Evolutionary conservation across 2,113 vertebrate species (phyloP).

Genomic region (Clarias magur): DNA sequence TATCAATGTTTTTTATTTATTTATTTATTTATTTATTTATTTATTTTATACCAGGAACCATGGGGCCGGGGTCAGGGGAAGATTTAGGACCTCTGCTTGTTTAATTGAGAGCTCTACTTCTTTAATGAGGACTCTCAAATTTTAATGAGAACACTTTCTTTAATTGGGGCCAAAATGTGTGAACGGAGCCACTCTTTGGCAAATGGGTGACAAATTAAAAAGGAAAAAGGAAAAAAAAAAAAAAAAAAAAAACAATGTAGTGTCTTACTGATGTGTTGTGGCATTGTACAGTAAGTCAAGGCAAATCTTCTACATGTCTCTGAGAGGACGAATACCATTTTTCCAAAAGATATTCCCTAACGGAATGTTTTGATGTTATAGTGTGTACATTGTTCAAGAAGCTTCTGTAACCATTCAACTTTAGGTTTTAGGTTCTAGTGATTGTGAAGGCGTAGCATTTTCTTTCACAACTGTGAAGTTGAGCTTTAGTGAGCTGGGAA

Average conservation of each 20-base stretch:
- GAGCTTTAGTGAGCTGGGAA: not conserved
- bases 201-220: slow-evolving; percentile 14
- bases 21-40: too few species aligned
- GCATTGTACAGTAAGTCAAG: not conserved
- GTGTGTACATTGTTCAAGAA: not conserved
- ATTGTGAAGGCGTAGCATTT: not conserved
- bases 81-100: not conserved
- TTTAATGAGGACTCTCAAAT: not conserved
- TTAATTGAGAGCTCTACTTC: not conserved
- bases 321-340: not conserved
- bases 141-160: not conserved
- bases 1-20: not conserved
- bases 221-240: too few species aligned
- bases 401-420: not conserved
- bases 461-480: not conserved
- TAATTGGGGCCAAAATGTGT: not conserved
- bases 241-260: not conserved
- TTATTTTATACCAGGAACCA: not conserved
- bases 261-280: not conserved
- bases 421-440: not conserved
- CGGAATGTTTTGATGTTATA: not conserved
- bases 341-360: not conserved
- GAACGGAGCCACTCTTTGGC: not conserved
- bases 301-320: not conserved
- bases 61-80: not conserved